These are phyloP conservation scores for Drosophila ananassae DNA, from an alignment of 1,140 invertebrate species.

Conservation along the genomic window DNA sequence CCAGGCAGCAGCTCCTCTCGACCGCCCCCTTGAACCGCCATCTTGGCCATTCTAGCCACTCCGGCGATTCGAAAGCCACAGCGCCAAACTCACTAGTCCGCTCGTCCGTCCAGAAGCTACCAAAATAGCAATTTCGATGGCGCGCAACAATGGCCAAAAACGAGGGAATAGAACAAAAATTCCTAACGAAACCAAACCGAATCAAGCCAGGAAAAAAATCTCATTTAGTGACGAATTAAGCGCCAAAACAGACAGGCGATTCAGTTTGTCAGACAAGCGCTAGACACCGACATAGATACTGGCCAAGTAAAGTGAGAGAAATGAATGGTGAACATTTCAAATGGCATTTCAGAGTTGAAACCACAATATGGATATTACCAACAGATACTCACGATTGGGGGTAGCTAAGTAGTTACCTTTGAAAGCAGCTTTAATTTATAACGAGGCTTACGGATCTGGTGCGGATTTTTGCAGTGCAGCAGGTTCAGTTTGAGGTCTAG, in stretches of 20 bases:
- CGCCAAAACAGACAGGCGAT: constrained; percentile 79
- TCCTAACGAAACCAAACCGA: constrained; percentile 6
- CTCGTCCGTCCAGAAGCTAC: constrained; percentile 36
- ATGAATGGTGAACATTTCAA: not conserved
- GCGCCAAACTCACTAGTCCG: constrained; percentile 21
- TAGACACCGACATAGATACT: constrained; percentile 48
- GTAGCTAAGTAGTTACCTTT: not conserved
- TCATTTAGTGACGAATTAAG: constrained; percentile 84
- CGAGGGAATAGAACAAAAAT: constrained; percentile 30
- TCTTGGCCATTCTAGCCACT: constrained; percentile 16
- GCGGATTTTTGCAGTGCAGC: not conserved
- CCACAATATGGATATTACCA: no score
- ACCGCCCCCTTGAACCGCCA: not conserved
- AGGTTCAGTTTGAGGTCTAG: constrained; percentile 27
- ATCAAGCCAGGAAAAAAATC: constrained; percentile 49
- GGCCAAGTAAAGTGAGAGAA: constrained; percentile 16
- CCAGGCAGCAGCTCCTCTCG: constrained; percentile 33
- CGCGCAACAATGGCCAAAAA: constrained; percentile 58
- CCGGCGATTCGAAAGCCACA: constrained; percentile 35
- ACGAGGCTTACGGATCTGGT: no score
- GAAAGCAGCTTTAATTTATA: not conserved
- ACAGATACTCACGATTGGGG: no score
- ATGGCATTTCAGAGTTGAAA: not conserved
- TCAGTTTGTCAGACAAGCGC: constrained; percentile 71
- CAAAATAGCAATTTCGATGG: constrained; percentile 68